These are phyloP conservation scores for Ostrea denselamellosa DNA, from an alignment of 1,140 invertebrate species.

Conservation along the genomic window DNA sequence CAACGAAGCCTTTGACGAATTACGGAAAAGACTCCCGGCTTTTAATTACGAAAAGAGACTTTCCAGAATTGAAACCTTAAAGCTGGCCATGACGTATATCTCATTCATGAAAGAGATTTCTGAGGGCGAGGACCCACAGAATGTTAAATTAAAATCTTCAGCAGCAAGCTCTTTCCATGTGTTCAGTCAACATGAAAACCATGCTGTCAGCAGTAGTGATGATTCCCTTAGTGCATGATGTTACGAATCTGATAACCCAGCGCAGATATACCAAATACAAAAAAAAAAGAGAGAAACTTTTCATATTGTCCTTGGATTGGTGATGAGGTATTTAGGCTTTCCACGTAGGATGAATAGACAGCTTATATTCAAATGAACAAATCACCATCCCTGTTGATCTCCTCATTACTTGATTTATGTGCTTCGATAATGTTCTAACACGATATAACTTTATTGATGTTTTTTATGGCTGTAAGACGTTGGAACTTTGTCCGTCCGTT, in stretches of 20 bases:
- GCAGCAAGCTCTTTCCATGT: neutral
- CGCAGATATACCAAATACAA: too few relatives aligned
- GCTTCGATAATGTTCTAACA: too few relatives aligned
- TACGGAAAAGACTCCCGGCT: constrained; percentile 72
- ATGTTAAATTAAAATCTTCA: constrained; percentile 59
- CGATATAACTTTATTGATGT: too few relatives aligned
- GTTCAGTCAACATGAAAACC: neutral
- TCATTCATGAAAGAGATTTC: constrained; percentile 97
- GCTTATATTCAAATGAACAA: too few relatives aligned
- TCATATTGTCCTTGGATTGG: too few relatives aligned
- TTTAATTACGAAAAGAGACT: constrained; percentile 75
- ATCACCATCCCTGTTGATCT: too few relatives aligned
- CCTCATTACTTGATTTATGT: too few relatives aligned
- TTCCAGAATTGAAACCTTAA: constrained; percentile 89
- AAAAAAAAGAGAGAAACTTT: too few relatives aligned
- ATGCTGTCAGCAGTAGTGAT: neutral
- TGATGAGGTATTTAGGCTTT: too few relatives aligned
- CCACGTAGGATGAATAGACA: too few relatives aligned
- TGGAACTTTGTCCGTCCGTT: neutral
- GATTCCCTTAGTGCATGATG: constrained; percentile 33
- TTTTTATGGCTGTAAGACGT: neutral
- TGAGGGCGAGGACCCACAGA: constrained; percentile 63
- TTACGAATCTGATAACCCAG: neutral
- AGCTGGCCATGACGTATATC: constrained; percentile 96
- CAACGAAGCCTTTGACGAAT: constrained; percentile 77